Evolutionary conservation across 1,140 invertebrate genomes (phyloP).

Genomic region (Linepithema humile): DNA sequence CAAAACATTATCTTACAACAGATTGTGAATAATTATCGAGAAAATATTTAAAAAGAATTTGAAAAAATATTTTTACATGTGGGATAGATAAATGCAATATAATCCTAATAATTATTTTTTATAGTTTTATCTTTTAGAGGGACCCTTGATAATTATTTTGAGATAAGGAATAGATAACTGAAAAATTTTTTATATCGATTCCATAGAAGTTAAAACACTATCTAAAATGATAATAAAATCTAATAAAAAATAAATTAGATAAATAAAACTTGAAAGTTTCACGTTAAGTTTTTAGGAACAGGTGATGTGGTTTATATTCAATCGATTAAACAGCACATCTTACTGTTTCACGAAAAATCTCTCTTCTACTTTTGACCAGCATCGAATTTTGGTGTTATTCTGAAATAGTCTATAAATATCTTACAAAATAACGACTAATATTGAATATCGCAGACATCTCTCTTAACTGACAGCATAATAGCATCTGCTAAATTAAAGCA

Average conservation of each 20-base stretch:
- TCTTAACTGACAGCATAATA: neutral
- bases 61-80: no score
- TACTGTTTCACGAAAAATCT: no score
- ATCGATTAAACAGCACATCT: no score
- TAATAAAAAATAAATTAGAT: neutral
- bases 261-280: neutral
- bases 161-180: neutral
- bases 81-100: no score
- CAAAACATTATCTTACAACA: neutral
- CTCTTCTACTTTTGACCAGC: no score
- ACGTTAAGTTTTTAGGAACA: no score
- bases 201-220: neutral
- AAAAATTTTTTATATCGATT: neutral
- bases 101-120: no score
- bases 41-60: no score
- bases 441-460: neutral
- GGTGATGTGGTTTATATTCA: no score
- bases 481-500: constrained; percentile 54
- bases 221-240: no score
- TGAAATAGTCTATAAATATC: neutral
- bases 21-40: neutral
- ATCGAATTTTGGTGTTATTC: constrained; percentile 7
- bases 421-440: neutral
- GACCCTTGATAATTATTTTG: neutral
- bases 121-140: no score